Evolutionary conservation across 2,113 vertebrate species (phyloP), one percentile per base, ranked within the genome.

Genomic region (western clawed frog (Xenopus tropicalis)): DNA sequence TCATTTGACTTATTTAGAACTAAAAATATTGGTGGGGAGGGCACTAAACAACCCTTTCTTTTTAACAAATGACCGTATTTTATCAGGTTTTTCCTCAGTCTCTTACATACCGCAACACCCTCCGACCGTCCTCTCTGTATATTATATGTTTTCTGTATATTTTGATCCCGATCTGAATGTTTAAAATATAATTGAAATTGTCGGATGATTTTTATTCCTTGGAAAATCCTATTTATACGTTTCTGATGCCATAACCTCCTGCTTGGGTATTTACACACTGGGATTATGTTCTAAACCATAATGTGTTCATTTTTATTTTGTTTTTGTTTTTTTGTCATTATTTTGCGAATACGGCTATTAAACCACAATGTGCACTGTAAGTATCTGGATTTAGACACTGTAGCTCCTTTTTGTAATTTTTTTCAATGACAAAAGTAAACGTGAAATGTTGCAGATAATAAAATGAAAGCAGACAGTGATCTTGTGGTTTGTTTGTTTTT

Each of bases 291-390:
- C 48, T 16, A 74, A 48, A 68, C n/a, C 37, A 65, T 54, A 57
- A 74, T 66, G 37, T 62, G 71, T n/a, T n/a, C n/a, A n/a, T n/a
- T n/a, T n/a, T n/a, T n/a, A n/a, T n/a, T n/a, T n/a, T n/a, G n/a
- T n/a, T n/a, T n/a, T n/a, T n/a, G n/a, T 74, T 24, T 51, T 74
- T 69, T 74, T 74, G 61, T 68, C 67, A 61, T 61, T 57, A 74
- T 75, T 75, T 76, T 46, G 63, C 61, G 52, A 69, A 69, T 63
- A 62, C 66, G 69, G 61, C 73, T 69, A 59, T 75, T 37, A 8
- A 58, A 61, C 51, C 46, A 67, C 67, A 74, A 74, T 76, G 73
- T 76, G 66, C 73, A 76, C 73, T 76, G 73, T 69, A 69, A 63
- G 61, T 69, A 52, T 68, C 66, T 75, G 72, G 58, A 62, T 61